Evolutionary conservation across 2,888 invertebrate species (phyloP).

Genomic region (Coecobrya sp.): DNA sequence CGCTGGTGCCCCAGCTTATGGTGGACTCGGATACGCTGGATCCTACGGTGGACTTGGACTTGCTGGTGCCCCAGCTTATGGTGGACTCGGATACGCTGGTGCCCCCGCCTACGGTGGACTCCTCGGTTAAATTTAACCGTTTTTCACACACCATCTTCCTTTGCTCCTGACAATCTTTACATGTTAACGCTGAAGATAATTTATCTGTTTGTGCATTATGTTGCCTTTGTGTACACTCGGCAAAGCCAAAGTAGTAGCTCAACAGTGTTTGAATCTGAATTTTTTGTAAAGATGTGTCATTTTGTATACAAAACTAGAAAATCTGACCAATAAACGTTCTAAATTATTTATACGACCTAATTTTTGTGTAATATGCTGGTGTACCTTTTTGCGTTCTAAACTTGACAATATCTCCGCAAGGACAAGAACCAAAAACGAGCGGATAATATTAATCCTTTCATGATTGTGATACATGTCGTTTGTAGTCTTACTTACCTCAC

Average conservation of each 20-base stretch:
- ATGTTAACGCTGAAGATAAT: background rate
- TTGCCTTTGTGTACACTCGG: background rate
- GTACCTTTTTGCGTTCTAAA: background rate
- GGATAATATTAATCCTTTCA: no score
- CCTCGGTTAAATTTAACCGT: slow-evolving; percentile 11
- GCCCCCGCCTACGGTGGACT: slow-evolving; percentile 29
- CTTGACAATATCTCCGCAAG: no score
- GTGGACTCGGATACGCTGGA: background rate
- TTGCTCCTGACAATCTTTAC: background rate
- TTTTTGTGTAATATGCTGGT: background rate
- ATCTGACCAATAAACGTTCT: slow-evolving; percentile 27
- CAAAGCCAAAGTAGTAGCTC: background rate
- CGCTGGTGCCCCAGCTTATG: background rate
- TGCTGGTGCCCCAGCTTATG: slow-evolving; percentile 27
- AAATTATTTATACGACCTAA: slow-evolving; percentile 17
- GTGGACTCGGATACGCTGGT: background rate
- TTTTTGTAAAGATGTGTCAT: background rate
- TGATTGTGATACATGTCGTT: no score
- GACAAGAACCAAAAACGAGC: no score
- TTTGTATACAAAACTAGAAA: slow-evolving; percentile 25
- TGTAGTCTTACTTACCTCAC: no score
- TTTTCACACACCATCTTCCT: background rate
- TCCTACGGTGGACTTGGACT: background rate
- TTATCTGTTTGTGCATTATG: background rate
- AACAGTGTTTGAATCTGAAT: background rate